Evolutionary conservation across 2,113 vertebrate genomes (phyloP).

Genomic region (Silurus meridionalis): DNA sequence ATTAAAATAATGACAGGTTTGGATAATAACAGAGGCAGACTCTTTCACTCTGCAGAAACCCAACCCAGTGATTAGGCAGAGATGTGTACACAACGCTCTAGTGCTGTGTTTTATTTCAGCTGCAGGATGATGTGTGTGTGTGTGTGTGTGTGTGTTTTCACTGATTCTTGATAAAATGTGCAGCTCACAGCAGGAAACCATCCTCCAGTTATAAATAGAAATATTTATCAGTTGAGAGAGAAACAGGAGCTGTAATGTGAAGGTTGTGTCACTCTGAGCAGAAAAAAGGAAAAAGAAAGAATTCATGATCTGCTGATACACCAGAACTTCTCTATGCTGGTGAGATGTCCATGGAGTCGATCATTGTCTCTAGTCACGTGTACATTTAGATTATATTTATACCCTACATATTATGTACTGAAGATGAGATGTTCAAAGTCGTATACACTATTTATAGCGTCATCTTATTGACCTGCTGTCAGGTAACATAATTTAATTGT

Average conservation of each 20-base stretch:
- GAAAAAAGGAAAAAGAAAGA: neutral
- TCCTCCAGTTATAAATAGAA: conserved; percentile 50
- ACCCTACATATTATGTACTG: too few species aligned
- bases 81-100: neutral
- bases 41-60: neutral
- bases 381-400: neutral
- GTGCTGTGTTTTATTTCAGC: neutral
- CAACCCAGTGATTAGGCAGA: too few species aligned
- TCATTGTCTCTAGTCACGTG: too few species aligned
- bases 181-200: conserved; percentile 45
- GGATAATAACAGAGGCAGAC: neutral
- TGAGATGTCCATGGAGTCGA: too few species aligned
- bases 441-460: too few species aligned
- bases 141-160: conserved; percentile 29
- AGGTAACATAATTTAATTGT: too few species aligned
- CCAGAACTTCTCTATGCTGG: too few species aligned
- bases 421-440: too few species aligned
- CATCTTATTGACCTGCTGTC: too few species aligned
- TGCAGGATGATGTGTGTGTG: neutral
- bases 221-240: conserved; percentile 17
- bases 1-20: neutral
- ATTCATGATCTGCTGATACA: neutral
- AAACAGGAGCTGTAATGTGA: neutral
- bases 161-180: conserved; percentile 51
- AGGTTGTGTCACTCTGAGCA: neutral